Evolutionary conservation across 2,113 vertebrate species (phyloP).

Genomic region (Myrmecophaga tridactyla): DNA sequence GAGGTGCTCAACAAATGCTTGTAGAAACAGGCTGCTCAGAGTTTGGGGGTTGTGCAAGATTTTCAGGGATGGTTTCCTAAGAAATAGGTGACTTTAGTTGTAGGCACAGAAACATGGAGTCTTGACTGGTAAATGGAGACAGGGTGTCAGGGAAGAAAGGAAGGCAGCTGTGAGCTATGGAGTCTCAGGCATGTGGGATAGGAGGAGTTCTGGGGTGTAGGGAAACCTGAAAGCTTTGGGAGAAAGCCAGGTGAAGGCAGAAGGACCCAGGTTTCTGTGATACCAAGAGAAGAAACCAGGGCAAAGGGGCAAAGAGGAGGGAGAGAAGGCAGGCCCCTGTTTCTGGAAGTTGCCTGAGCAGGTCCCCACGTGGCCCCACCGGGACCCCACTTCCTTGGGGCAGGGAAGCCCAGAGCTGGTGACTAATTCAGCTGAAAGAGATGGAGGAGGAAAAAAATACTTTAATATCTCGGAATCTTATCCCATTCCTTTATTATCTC

Average conservation of each 20-base stretch:
- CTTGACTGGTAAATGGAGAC: neutral
- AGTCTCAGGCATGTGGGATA: accelerated
- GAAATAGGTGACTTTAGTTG: neutral
- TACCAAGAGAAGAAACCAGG: neutral
- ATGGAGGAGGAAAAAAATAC: neutral
- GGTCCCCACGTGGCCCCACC: too few relatives aligned
- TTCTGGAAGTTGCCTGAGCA: neutral
- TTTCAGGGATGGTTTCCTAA: neutral
- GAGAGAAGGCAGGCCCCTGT: too few relatives aligned
- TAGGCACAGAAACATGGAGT: neutral
- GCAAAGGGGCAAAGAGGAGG: neutral
- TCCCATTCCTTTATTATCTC: neutral
- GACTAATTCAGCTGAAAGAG: neutral
- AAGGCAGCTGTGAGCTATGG: too few relatives aligned
- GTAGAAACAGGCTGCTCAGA: neutral
- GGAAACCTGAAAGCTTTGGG: neutral
- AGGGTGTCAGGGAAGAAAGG: neutral
- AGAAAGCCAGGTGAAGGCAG: neutral
- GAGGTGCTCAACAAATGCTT: neutral
- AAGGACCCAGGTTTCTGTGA: neutral
- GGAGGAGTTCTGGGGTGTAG: neutral
- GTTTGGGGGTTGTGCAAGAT: neutral
- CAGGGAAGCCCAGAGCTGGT: neutral
- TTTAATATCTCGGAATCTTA: neutral
- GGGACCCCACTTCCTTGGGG: neutral